Base-by-base conservation (phyloP, 2,797 vertebrate species). In the Setipinna tenuifilis region DNA sequence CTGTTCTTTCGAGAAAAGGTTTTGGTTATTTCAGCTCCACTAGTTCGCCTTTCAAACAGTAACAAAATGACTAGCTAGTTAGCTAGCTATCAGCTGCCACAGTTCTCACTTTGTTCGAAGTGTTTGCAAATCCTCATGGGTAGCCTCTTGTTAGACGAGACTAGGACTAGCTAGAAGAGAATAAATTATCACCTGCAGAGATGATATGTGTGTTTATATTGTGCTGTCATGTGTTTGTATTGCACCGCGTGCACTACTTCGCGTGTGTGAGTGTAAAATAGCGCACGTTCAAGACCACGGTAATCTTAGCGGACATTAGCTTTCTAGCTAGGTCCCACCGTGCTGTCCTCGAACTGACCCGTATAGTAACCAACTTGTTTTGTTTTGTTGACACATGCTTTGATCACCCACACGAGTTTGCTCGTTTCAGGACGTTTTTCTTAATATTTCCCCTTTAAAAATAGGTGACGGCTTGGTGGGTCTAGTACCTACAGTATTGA, bases 291-390 rank as follows among this genome's bases (percentile, higher is more conserved):
- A 41, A 78, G 31, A 1, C 16, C 71, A 44, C 35, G 3, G 16
- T 16, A 71, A 41, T 78, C 6, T 7, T 21, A 9, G 71, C 71
- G 35, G 19, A 44, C 6, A 17, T 78, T 78, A 78, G 71, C 71
- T 44, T 41, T 41, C 71, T 19, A 17, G 71, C 31, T 78, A 78
- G 1, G 44, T 41, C 35, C 31, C 31, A 44, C 17, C 17, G 17
- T 19, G 31, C 71, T 44, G 71, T 44, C 71, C 71, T 78, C 71
- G 35, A 78, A 78, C 31, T 78, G 71, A 78, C 71, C 31, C 35
- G 31, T 44, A 78, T 78, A 31, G 23, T 31, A 31, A 71, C 71
- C 0, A 44, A 41, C 14, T 78, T 78, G 35, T 78, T 44, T 78
- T 78, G 71, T 78, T 78, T 78, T 78, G 71, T 44, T 44, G 17